Evolutionary conservation across 92 coral and sea anemone genomes (phyloP).

Genomic region (Palythoa grandis): DNA sequence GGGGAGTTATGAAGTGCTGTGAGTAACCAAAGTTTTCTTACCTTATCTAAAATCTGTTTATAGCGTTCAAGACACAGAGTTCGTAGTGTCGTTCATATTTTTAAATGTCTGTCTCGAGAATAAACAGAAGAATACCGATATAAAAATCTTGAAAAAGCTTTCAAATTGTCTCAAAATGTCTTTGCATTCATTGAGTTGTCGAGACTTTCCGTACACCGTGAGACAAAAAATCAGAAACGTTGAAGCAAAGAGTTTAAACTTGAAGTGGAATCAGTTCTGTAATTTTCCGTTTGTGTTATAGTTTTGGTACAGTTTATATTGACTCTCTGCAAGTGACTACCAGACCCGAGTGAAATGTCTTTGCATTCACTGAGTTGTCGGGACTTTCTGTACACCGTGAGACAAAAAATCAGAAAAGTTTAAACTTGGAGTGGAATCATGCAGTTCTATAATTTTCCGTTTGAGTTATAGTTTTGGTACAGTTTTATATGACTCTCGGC

Average conservation of each 20-base stretch:
- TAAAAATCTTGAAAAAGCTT: no score
- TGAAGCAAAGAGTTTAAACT: not conserved
- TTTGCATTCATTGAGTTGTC: not conserved
- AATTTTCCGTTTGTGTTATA: not conserved
- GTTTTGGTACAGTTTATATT: not conserved
- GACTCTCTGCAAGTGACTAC: no score
- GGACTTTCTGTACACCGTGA: not conserved
- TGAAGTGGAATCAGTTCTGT: not conserved
- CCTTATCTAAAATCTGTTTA: not conserved
- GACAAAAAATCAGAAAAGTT: not conserved
- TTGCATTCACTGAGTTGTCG: not conserved
- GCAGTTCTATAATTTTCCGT: not conserved
- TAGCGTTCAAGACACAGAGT: no score
- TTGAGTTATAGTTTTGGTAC: not conserved
- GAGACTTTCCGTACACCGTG: not conserved
- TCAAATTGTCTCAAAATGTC: not conserved
- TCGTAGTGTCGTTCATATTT: not conserved
- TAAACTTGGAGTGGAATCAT: not conserved
- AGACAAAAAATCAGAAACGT: not conserved
- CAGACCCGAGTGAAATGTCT: no score
- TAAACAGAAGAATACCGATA: not conserved
- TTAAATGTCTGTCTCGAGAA: not conserved
- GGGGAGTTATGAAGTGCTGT: constrained; percentile 95
- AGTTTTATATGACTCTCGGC: not conserved
- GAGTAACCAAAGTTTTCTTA: constrained; percentile 42